phyloP scores from a whole-genome alignment of 2,797 vertebrate genomes.

The Menidia menidia region DNA sequence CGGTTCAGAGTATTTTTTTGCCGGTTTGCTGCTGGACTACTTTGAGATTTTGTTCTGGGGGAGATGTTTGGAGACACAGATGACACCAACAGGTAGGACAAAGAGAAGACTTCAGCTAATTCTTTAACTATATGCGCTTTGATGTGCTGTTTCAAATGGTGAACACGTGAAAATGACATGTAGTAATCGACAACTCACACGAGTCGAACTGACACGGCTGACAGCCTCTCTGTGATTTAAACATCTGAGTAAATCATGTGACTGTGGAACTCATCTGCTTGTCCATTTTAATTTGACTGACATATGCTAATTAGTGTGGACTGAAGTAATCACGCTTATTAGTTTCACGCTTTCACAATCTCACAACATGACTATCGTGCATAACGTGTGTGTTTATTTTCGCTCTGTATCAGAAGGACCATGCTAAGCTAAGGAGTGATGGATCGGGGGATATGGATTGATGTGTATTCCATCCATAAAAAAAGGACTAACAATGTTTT shows the following conservation, averaged over 20 bases:
- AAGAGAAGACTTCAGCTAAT: not conserved
- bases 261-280: constrained; percentile 41
- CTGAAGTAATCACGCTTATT: constrained; percentile 29
- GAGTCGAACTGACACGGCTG: constrained; percentile 59
- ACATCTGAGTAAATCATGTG: constrained; percentile 47
- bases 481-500: too few relatives aligned
- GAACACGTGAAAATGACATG: constrained; percentile 50
- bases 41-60: constrained; percentile 39
- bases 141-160: constrained; percentile 49
- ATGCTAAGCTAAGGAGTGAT: not conserved
- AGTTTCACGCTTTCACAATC: not conserved
- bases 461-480: not conserved
- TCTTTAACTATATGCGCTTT: constrained; percentile 37
- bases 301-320: constrained; percentile 53
- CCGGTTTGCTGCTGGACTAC: constrained; percentile 48
- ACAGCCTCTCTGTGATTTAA: constrained; percentile 32
- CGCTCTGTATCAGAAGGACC: not conserved
- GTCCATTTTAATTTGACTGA: constrained; percentile 67
- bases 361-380: not conserved
- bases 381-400: not conserved
- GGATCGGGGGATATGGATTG: not conserved
- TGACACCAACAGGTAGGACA: constrained; percentile 10
- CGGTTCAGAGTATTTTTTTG: constrained; percentile 27
- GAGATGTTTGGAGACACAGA: constrained; percentile 41
- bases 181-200: constrained; percentile 52